These are phyloP conservation scores for Carterocephalus palaemon DNA, from an alignment of 2,888 invertebrate genomes.

Conservation along the genomic window DNA sequence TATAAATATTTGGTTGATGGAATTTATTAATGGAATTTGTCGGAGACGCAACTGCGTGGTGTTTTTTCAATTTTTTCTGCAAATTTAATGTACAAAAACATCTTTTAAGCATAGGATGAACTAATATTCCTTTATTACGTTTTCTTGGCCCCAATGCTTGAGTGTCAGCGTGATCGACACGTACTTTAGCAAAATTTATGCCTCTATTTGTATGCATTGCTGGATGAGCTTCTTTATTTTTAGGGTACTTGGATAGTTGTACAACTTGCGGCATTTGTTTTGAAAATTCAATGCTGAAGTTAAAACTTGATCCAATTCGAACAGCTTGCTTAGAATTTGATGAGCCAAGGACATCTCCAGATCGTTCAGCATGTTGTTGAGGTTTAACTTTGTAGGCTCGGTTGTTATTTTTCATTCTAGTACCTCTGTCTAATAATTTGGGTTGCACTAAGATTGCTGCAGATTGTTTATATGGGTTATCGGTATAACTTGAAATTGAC, in stretches of 20 bases:
- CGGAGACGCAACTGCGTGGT: no score
- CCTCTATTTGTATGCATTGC: background rate
- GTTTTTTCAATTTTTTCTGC: slow-evolving; percentile 30
- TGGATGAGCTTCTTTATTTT: background rate
- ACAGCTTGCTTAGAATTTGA: slow-evolving; percentile 33
- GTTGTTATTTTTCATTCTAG: slow-evolving; percentile 13
- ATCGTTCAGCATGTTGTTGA: background rate
- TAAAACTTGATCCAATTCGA: slow-evolving; percentile 40
- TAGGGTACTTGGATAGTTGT: background rate
- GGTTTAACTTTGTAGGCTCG: background rate
- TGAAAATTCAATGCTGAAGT: slow-evolving; percentile 39
- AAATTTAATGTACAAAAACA: slow-evolving; percentile 44
- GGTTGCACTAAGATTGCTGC: slow-evolving; percentile 9
- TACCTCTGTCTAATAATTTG: slow-evolving; percentile 3
- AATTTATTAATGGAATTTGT: background rate
- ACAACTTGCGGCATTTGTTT: slow-evolving; percentile 29
- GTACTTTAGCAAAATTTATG: slow-evolving; percentile 4
- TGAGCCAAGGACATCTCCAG: background rate
- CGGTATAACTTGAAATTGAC: slow-evolving; percentile 16
- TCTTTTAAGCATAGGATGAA: slow-evolving; percentile 37
- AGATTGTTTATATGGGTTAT: slow-evolving; percentile 20
- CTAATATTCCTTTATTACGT: background rate
- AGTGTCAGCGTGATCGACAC: slow-evolving; percentile 6
- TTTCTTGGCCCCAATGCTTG: slow-evolving; percentile 3
- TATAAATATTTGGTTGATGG: slow-evolving; percentile 1